These are phyloP conservation scores for Lepus oiostolus DNA, from an alignment of 2,797 vertebrate species.

Conservation along the genomic window DNA sequence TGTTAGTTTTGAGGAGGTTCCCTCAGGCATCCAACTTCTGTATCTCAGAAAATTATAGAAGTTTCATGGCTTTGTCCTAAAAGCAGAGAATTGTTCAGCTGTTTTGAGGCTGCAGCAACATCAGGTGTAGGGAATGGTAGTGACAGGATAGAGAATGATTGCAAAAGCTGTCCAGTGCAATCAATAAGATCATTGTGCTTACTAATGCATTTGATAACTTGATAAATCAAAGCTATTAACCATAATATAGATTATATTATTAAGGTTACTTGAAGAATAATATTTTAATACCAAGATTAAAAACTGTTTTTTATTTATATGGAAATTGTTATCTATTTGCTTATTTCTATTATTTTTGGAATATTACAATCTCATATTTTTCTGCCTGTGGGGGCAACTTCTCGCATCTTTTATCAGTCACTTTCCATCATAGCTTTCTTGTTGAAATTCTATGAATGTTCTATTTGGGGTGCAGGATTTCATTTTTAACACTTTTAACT, in stretches of 20 bases:
- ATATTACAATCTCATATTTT: not conserved
- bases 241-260: conserved; percentile 13
- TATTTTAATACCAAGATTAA: conserved; percentile 43
- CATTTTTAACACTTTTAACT: conserved; percentile 70
- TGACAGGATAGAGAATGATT: not conserved
- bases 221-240: not conserved
- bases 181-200: not conserved
- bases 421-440: conserved; percentile 48
- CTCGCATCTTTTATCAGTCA: conserved; percentile 61
- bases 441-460: conserved; percentile 64
- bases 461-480: conserved; percentile 62
- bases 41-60: not conserved
- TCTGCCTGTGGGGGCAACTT: not conserved
- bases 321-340: conserved; percentile 53
- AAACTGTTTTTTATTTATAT: conserved; percentile 40
- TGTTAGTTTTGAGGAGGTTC: not conserved
- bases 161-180: not conserved
- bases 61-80: not conserved
- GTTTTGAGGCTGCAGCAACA: not conserved
- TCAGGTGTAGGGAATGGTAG: not conserved
- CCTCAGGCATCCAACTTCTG: not conserved
- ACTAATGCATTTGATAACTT: not conserved
- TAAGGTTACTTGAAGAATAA: not conserved
- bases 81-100: not conserved
- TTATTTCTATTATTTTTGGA: conserved; percentile 60